Percentiles rank a stretch among this genome's conserved stretches.
These are phyloP conservation scores for Spodoptera exigua DNA, from an alignment of 2,888 invertebrate genomes.

Conservation along the genomic window DNA sequence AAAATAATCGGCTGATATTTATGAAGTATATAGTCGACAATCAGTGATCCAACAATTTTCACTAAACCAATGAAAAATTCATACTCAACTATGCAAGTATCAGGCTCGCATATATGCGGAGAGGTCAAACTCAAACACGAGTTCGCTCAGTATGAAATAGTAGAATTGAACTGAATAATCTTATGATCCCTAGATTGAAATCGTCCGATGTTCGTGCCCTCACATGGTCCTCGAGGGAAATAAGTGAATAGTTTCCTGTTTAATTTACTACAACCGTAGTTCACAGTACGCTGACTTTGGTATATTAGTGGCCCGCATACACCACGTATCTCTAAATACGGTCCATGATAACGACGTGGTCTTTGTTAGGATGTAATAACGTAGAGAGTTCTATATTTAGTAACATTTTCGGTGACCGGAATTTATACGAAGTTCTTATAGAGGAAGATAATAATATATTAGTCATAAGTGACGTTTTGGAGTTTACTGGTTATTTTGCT, in stretches of 20 bases:
- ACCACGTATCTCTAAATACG: conserved; percentile 51
- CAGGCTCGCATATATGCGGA: conserved; percentile 30
- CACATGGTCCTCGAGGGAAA: conserved; percentile 69
- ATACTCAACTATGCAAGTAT: conserved; percentile 25
- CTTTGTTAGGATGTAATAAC: conserved; percentile 46
- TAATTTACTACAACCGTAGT: conserved; percentile 71
- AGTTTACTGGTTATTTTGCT: conserved; percentile 13
- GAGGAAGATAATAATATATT: conserved; percentile 5
- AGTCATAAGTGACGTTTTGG: conserved; percentile 8
- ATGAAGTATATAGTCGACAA: not conserved
- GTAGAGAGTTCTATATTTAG: conserved; percentile 27
- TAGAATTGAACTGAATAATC: conserved; percentile 54
- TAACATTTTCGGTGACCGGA: conserved; percentile 21
- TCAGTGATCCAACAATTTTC: conserved; percentile 7
- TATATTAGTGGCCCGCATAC: conserved; percentile 56
- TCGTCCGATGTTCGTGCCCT: conserved; percentile 53
- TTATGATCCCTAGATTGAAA: conserved; percentile 59
- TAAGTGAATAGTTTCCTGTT: conserved; percentile 77
- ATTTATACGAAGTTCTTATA: conserved; percentile 21
- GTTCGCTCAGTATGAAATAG: conserved; percentile 42
- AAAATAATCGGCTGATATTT: no score
- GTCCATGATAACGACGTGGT: conserved; percentile 41
- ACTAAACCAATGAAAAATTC: conserved; percentile 18
- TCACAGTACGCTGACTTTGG: conserved; percentile 55
- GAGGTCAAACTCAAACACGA: conserved; percentile 45